These are phyloP conservation scores for Corythornis madagascariensis DNA, from an alignment of 2,113 vertebrate species.

Conservation along the genomic window DNA sequence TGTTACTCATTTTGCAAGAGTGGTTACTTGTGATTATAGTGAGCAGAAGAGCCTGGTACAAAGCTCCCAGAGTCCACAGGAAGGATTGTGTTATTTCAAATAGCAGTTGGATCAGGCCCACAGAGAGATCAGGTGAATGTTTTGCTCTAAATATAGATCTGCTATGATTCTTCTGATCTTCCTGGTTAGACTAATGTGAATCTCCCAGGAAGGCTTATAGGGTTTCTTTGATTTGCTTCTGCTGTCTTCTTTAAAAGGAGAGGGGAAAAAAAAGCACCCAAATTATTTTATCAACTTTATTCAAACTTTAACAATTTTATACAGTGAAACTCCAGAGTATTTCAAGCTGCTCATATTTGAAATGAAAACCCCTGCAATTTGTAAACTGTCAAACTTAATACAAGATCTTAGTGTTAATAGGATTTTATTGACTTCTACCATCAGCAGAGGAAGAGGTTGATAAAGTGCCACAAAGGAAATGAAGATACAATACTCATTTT, in stretches of 20 bases:
- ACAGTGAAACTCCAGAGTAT: background rate
- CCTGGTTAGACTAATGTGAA: background rate
- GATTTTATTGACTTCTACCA: conserved; percentile 58
- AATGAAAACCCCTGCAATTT: conserved; percentile 56
- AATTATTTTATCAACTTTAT: conserved; percentile 3
- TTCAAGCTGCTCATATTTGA: conserved; percentile 28
- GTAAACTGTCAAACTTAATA: conserved; percentile 61
- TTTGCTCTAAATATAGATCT: background rate
- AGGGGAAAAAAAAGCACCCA: background rate
- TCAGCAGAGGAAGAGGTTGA: conserved; percentile 54
- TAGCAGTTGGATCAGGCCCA: background rate
- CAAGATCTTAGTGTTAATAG: conserved; percentile 57
- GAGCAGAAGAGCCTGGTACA: background rate
- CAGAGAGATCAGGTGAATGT: background rate
- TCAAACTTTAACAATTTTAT: conserved; percentile 6
- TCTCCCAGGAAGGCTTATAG: conserved; percentile 19
- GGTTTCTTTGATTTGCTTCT: conserved; percentile 10
- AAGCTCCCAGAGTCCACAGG: background rate
- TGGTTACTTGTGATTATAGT: background rate
- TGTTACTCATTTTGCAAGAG: conserved; percentile 7
- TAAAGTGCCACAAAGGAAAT: conserved; percentile 48
- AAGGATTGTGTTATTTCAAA: background rate
- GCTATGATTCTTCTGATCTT: background rate
- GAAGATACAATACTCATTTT: conserved; percentile 40
- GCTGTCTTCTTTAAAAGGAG: background rate